Evolutionary conservation across 1,140 invertebrate species (phyloP).

Genomic region (Wasmannia auropunctata): DNA sequence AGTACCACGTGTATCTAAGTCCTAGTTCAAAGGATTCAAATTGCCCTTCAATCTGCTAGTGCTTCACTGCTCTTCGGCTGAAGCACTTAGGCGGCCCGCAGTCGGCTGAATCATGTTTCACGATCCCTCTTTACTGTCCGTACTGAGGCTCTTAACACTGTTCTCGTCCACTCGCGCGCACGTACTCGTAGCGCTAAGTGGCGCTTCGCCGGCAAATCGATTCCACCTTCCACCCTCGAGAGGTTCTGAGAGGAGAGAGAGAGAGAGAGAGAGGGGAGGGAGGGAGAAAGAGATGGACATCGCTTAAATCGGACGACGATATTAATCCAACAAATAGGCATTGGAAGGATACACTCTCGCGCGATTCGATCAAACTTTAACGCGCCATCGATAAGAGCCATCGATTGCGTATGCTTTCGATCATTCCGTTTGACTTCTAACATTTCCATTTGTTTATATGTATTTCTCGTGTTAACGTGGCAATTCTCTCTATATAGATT

Average conservation of each 20-base stretch:
- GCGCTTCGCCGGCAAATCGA: slow-evolving; percentile 53
- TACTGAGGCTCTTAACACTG: slow-evolving; percentile 54
- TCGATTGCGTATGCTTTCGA: slow-evolving; percentile 14
- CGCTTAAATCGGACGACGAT: slow-evolving; percentile 44
- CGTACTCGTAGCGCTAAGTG: slow-evolving; percentile 44
- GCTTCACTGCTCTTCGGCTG: slow-evolving; percentile 35
- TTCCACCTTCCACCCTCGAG: slow-evolving; percentile 44
- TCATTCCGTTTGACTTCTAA: slow-evolving; percentile 16
- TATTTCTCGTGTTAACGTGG: slow-evolving; percentile 33
- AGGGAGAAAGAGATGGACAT: slow-evolving; percentile 6
- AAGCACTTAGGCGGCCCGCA: slow-evolving; percentile 43
- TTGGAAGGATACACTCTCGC: background rate
- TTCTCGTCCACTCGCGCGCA: slow-evolving; percentile 43
- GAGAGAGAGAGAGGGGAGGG: background rate
- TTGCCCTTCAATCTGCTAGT: slow-evolving; percentile 55
- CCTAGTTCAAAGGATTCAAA: slow-evolving; percentile 63
- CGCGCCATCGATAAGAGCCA: slow-evolving; percentile 25
- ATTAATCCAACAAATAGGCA: slow-evolving; percentile 36
- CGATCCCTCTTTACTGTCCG: slow-evolving; percentile 59
- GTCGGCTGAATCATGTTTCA: slow-evolving; percentile 62
- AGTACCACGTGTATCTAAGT: slow-evolving; percentile 17
- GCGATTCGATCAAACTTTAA: slow-evolving; percentile 3
- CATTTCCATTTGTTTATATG: slow-evolving; percentile 42
- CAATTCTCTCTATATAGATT: slow-evolving; percentile 43
- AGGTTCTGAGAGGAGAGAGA: background rate